Base-by-base conservation (phyloP, 2,797 vertebrate species). In the Microhierax caerulescens region DNA sequence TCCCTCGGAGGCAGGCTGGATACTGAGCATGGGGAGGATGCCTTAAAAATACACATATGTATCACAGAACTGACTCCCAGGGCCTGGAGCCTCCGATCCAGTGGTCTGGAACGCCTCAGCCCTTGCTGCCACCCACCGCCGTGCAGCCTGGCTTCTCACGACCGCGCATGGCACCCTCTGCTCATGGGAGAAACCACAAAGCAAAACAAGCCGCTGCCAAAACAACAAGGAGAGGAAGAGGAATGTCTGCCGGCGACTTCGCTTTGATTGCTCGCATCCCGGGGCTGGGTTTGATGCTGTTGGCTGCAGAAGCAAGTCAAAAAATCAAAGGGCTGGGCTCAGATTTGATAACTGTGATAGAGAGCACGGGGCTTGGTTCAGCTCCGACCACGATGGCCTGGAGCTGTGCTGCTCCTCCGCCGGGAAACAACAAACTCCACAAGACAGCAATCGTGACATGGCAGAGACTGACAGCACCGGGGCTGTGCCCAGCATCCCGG, bases 111-210 rank as follows among this genome's bases (percentile, higher is more conserved):
- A 92, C 0, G 1, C 41, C 95, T 73, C 88, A 74, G 53, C 75
- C 48, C 88, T 43, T 1, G 1, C 81, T 93, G 89, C 89, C 91
- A 89, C 93, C 93, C 85, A 69, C 41, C 0, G 0, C 82, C 34
- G 3, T 5, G 0, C 59, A 80, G 91, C 84, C 75, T 47, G 78
- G 85, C 93, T 95, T 94, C 95, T 88, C 80, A 84, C 11, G 27
- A 41, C 90, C 25, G 1, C 0, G 2, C 9, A 0, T 23, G 0
- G 96, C 94, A 90, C 93, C 94, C 96, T 91, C 92, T 2, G 1
- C 80, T 93, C 88, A 32, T 77, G 90, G 88, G 77, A 92, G 86
- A 95, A 95, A 94, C 96, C 95, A 85, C 96, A 93, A 89, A 96
- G 82, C 90, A 81, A 92, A 95, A 93, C 74, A 92, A 87, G 70